phyloP scores from a whole-genome alignment of 2,888 invertebrate species.

The Meteorus colon region DNA sequence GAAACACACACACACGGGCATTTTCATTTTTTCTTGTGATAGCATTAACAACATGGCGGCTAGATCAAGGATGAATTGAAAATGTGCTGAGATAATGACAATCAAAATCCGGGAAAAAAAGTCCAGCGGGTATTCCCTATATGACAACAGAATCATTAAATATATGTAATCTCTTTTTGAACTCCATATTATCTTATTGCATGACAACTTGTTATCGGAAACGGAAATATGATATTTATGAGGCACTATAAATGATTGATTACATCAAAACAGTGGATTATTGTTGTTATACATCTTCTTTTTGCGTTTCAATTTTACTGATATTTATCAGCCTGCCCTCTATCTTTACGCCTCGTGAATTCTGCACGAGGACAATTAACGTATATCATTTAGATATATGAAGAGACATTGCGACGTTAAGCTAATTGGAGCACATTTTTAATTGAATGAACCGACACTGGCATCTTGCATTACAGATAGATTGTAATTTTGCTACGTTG shows the following conservation, averaged over 20 bases:
- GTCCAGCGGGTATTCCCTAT: background rate
- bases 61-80: conserved; percentile 47
- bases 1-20: background rate
- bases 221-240: conserved; percentile 27
- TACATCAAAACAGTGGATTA: conserved; percentile 21
- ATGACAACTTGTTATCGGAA: conserved; percentile 6
- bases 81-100: conserved; percentile 8
- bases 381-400: conserved; percentile 34
- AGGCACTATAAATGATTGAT: conserved; percentile 23
- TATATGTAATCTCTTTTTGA: background rate
- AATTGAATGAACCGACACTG: conserved; percentile 22
- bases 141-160: background rate
- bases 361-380: conserved; percentile 41
- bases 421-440: conserved; percentile 37
- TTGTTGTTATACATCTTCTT: conserved; percentile 3
- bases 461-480: background rate
- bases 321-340: background rate
- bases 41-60: conserved; percentile 52
- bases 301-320: conserved; percentile 8
- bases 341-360: background rate
- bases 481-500: conserved; percentile 1
- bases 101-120: conserved; percentile 16
- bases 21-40: conserved; percentile 48
- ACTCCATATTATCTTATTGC: background rate
- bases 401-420: conserved; percentile 12